Evolutionary conservation across 2,797 vertebrate genomes (phyloP).

Genomic region (Vireo griseus): DNA sequence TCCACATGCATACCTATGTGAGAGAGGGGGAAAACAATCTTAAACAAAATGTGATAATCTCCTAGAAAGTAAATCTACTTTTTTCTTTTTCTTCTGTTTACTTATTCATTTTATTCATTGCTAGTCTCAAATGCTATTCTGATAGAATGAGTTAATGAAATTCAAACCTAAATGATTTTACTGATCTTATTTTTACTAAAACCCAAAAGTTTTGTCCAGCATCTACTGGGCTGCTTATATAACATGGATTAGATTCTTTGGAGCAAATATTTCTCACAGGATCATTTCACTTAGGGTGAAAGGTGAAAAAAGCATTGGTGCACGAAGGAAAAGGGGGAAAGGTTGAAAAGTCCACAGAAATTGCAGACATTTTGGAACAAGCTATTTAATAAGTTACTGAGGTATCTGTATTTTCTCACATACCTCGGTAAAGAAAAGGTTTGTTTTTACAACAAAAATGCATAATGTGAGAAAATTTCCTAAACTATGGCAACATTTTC

Average conservation of each 20-base stretch:
- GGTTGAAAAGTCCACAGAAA: neutral
- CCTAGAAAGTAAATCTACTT: neutral
- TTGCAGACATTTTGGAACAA: neutral
- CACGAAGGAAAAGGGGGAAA: neutral
- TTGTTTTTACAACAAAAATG: neutral
- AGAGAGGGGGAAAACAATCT: neutral
- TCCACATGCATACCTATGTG: neutral
- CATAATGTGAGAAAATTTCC: neutral
- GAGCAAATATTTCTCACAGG: neutral
- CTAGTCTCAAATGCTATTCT: neutral
- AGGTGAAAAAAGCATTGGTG: neutral
- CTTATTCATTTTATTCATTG: neutral
- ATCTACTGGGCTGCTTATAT: neutral
- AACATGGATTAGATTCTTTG: neutral
- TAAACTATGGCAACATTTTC: neutral
- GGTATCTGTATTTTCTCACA: conserved; percentile 3
- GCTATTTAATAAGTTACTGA: neutral
- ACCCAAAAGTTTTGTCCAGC: neutral
- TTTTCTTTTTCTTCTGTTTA: neutral
- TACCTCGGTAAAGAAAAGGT: neutral
- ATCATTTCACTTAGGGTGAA: neutral
- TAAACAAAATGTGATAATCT: neutral
- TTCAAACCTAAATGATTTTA: neutral
- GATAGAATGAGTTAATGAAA: neutral
- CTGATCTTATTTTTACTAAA: neutral